Evolutionary conservation across 2,888 invertebrate species (phyloP), one percentile per base, ranked within the genome.

Genomic region (Dasysyrphus albostriatus): DNA sequence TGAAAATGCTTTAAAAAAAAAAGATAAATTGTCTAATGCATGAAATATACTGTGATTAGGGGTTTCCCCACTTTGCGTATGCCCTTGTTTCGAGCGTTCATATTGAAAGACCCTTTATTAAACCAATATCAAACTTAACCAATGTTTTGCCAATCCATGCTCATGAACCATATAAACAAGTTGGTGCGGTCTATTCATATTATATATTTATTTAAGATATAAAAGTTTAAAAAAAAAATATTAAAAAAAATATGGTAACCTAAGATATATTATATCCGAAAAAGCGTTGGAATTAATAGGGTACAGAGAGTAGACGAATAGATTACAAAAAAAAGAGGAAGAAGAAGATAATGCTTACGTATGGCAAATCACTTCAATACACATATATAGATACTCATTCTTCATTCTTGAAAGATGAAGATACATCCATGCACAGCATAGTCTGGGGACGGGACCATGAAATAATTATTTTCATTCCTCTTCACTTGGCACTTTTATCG

Each of bases 381-480:
- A 65, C 24, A 24, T 24, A 12, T 24, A 6, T 12, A 12, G 19
- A 24, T 51, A 54, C 51, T 67, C 49, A 76, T 75, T 67, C 12
- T 51, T 24, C 37, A 54, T 51, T 39, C 51, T 69, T 44, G 29
- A 59, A 47, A 84, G 72, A 84, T 80, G 84, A 76, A 84, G 84
- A 84, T 84, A 84, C 72, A 74, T 39, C 61, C 51, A 49, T 42
- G 59, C 65, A 79, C 65, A 63, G 58, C 65, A 80, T 59, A 72
- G 63, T 51, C 83, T 67, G 24, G 59, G 80, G 80, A 84, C 67
- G 61, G 24, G 14, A 19, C 61, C 84, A 80, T 80, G 80, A 80
- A 84, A 84, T 80, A 84, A 80, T 80, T 80, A 80, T 84, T 76
- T 80, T 67, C 73, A 77, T 83, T 83, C 65, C 75, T 75, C 76